These are phyloP conservation scores for Paraplagusia blochii DNA, from an alignment of 2,113 vertebrate species.

Conservation along the genomic window DNA sequence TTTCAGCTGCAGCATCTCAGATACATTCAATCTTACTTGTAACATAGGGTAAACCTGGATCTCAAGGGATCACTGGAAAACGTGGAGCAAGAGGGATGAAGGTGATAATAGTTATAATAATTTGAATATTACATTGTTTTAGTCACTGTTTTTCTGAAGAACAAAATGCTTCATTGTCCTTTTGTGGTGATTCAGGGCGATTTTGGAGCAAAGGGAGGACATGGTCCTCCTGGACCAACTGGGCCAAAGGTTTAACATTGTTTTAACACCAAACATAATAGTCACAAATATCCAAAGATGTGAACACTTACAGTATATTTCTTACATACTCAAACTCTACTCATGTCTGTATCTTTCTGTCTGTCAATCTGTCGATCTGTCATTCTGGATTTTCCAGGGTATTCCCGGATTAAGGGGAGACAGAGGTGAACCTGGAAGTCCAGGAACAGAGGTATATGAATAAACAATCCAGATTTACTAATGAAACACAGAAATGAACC, in stretches of 20 bases:
- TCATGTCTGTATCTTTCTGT: conserved; percentile 8
- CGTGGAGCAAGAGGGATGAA: conserved; percentile 61
- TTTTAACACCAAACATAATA: neutral
- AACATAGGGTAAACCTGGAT: conserved; percentile 69
- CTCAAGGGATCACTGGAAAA: conserved; percentile 58
- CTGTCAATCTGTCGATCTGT: too few relatives aligned
- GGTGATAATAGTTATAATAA: conserved; percentile 42
- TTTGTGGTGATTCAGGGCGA: conserved; percentile 53
- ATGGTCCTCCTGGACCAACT: conserved; percentile 57
- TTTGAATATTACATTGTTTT: too few relatives aligned
- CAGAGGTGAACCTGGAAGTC: conserved; percentile 49
- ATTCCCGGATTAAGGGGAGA: conserved; percentile 64
- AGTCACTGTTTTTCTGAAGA: too few relatives aligned
- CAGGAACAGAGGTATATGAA: conserved; percentile 63
- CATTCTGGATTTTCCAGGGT: too few relatives aligned
- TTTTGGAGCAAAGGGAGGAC: conserved; percentile 55
- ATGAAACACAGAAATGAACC: neutral
- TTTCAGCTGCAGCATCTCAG: too few relatives aligned
- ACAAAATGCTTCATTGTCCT: neutral
- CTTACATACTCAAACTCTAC: too few relatives aligned
- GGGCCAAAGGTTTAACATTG: conserved; percentile 64
- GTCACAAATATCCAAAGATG: neutral
- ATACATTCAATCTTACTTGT: too few relatives aligned
- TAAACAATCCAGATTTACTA: neutral
- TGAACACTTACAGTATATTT: neutral